Conservation (phyloP, 2,113 vertebrate species). For the Chrysochloris asiatica region DNA sequence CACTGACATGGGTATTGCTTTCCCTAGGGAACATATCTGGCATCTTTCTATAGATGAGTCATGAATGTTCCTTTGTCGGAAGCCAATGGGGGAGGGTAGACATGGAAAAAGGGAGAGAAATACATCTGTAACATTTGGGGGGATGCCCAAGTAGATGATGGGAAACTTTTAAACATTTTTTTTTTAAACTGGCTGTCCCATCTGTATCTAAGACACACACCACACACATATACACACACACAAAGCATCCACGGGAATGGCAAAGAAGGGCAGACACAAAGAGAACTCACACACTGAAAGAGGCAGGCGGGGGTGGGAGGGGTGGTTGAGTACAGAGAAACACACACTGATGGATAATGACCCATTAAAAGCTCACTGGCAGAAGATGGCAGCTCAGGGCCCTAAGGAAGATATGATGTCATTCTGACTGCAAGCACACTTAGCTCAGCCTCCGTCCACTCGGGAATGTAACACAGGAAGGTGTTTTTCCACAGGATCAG, state of each 20-base stretch:
- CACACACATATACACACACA: background rate
- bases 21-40: slow-evolving; percentile 35
- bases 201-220: background rate
- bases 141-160: background rate
- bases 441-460: slow-evolving; percentile 49
- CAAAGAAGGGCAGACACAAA: slow-evolving; percentile 36
- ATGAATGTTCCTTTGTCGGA: slow-evolving; percentile 61
- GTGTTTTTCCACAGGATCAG: slow-evolving; percentile 23
- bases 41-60: slow-evolving; percentile 52
- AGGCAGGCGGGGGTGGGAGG: slow-evolving; percentile 28
- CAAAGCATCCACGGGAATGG: slow-evolving; percentile 11
- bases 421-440: slow-evolving; percentile 66
- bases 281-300: background rate
- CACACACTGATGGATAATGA: slow-evolving; percentile 42
- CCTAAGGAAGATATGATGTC: slow-evolving; percentile 68
- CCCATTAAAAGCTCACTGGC: slow-evolving; percentile 60
- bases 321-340: background rate
- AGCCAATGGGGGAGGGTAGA: background rate
- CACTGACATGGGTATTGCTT: slow-evolving; percentile 46
- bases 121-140: slow-evolving; percentile 41
- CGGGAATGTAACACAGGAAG: slow-evolving; percentile 7
- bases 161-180: slow-evolving; percentile 53
- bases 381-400: slow-evolving; percentile 53
- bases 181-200: slow-evolving; percentile 9
- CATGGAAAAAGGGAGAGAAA: slow-evolving; percentile 1